Evolutionary conservation across 2,113 vertebrate species (phyloP).

Genomic region (Strigops habroptila): DNA sequence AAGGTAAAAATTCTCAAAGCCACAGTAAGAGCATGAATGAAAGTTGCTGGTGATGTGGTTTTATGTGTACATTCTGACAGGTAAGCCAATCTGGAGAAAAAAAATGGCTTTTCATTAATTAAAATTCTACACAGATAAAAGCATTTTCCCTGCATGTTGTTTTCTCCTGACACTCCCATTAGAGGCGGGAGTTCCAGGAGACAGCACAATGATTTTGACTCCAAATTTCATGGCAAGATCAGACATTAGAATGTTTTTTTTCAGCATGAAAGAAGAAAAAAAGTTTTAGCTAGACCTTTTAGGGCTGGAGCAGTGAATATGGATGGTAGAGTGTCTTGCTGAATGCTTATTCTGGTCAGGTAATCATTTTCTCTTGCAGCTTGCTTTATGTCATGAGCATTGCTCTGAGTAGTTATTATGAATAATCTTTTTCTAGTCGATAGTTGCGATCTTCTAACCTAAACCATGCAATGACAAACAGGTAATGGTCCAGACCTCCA

Average conservation of each 20-base stretch:
- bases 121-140: neutral
- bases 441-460: neutral
- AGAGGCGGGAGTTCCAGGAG: neutral
- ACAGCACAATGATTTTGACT: neutral
- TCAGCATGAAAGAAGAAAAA: neutral
- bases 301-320: neutral
- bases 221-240: neutral
- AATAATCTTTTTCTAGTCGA: neutral
- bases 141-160: neutral
- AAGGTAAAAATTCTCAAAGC: neutral
- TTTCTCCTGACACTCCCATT: neutral
- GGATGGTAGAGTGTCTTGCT: neutral
- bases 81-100: neutral
- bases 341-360: neutral
- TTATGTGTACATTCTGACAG: neutral
- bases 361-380: neutral
- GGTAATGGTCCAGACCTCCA: neutral
- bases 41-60: neutral
- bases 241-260: neutral
- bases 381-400: neutral
- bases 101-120: neutral
- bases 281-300: neutral
- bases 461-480: neutral
- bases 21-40: neutral
- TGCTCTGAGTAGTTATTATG: neutral